Evolutionary conservation across 2,113 vertebrate species (phyloP).

Genomic region (Meleagris gallopavo): DNA sequence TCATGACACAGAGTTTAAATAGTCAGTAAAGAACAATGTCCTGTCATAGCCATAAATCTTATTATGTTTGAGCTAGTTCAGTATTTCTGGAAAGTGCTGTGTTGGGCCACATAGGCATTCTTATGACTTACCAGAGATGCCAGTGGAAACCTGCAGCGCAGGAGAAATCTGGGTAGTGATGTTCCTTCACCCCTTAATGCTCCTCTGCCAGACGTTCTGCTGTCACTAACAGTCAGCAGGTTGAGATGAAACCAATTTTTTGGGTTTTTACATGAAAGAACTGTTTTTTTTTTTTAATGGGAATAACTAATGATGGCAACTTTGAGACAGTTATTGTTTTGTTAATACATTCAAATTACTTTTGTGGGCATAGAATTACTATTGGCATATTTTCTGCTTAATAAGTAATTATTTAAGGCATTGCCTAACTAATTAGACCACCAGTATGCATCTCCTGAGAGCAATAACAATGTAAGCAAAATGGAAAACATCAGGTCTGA

Average conservation of each 20-base stretch:
- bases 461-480: conserved; percentile 7
- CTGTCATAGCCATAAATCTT: not conserved
- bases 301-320: conserved; percentile 15
- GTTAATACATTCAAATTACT: not conserved
- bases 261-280: not conserved
- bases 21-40: not conserved
- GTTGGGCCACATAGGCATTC: not conserved
- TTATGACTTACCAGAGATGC: not conserved
- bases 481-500: conserved; percentile 43
- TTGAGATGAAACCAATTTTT: not conserved
- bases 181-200: not conserved
- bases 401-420: conserved; percentile 47
- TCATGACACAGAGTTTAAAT: not conserved
- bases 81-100: not conserved
- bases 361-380: not conserved
- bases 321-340: conserved; percentile 17
- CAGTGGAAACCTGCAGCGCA: not conserved
- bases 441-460: conserved; percentile 43
- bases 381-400: conserved; percentile 42
- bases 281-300: not conserved
- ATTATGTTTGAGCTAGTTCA: not conserved
- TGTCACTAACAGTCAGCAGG: not conserved
- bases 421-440: conserved; percentile 50
- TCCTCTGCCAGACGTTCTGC: not conserved
- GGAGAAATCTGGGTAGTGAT: not conserved